phyloP scores from a whole-genome alignment of 2,888 invertebrate species.

The Polymixis lichenea region DNA sequence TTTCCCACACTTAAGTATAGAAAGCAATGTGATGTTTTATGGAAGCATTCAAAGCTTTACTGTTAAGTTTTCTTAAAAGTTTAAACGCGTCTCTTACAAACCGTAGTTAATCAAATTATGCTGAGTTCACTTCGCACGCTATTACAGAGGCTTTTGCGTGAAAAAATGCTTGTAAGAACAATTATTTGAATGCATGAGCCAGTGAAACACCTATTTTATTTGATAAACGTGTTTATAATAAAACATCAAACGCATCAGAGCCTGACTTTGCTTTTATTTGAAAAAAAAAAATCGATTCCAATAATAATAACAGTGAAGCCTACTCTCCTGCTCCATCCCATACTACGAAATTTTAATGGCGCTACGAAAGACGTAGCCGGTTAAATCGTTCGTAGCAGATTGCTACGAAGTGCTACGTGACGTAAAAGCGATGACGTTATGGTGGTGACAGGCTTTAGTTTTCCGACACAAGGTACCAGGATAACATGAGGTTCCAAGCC shows the following conservation, averaged over 20 bases:
- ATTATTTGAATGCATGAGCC: not conserved
- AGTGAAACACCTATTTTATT: not conserved
- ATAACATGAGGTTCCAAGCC: not conserved
- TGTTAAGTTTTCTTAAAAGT: not conserved
- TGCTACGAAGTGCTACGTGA: constrained; percentile 13
- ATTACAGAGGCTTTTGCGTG: not conserved
- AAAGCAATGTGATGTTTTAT: too few relatives aligned
- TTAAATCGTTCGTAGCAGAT: not conserved
- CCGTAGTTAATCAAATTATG: not conserved
- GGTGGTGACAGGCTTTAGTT: constrained; percentile 13
- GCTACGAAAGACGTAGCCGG: constrained; percentile 25
- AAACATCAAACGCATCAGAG: too few relatives aligned
- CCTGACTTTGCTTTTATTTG: not conserved
- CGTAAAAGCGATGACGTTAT: constrained; percentile 26
- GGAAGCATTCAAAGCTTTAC: not conserved
- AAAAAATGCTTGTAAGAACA: not conserved
- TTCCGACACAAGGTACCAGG: constrained; percentile 25
- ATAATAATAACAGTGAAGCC: not conserved
- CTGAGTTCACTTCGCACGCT: not conserved
- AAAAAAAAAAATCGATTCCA: too few relatives aligned
- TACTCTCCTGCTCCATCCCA: not conserved
- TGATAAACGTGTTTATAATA: too few relatives aligned
- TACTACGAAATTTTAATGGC: constrained; percentile 1
- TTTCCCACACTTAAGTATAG: not conserved
- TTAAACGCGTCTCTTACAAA: not conserved